Evolutionary conservation across 53 echinoderm and acorn worm species (phyloP), one percentile per base, ranked within the genome.

Genomic region (Paracentrotus lividus): DNA sequence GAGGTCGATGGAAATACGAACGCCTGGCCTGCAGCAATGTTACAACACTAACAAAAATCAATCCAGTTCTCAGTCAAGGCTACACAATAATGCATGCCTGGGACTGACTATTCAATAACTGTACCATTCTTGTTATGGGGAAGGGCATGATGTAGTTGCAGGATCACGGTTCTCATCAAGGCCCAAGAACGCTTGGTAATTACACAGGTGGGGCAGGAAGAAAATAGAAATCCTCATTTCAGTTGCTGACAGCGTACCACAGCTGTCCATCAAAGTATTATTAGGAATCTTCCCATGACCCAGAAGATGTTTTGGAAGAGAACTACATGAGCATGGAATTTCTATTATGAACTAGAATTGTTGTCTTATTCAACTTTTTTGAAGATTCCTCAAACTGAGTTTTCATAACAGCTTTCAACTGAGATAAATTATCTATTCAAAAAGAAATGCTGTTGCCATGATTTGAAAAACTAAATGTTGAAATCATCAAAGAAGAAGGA

Each of bases 41-140:
- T 85, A 85, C 85, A 85, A 49, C 85, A 85, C 85, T 85, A 85
- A 85, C 85, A 85, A 85, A 84, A 85, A 85, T 85, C 85, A 85
- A 85, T 85, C 51, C 85, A 85, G 33, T 88, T 88, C 57, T 88
- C 33, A 88, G 88, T 88, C 88, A 88, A 88, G 88, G 88, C 88
- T 88, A 88, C 88, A 88, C 58, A 88, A 88, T 88, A 88, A 88
- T 53, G 56, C 54, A 53, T 57, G 38, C 33, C 54, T 88, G 88
- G 88, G 58, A 88, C 88, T 36, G 58, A 88, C 88, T 36, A 58
- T 88, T 88, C 88, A 88, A 57, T 38, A 88, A 45, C 72, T 40
- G 40, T 29, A 40, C 38, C 72, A 1, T 72, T 42, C 32, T 72
- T 38, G 36, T 40, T n/a, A n/a, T 38, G 20, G 72, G 40, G 36